Evolutionary conservation across 2,113 vertebrate genomes (phyloP), one percentile per base, ranked within the genome.

Genomic region (Heterochromis multidens): DNA sequence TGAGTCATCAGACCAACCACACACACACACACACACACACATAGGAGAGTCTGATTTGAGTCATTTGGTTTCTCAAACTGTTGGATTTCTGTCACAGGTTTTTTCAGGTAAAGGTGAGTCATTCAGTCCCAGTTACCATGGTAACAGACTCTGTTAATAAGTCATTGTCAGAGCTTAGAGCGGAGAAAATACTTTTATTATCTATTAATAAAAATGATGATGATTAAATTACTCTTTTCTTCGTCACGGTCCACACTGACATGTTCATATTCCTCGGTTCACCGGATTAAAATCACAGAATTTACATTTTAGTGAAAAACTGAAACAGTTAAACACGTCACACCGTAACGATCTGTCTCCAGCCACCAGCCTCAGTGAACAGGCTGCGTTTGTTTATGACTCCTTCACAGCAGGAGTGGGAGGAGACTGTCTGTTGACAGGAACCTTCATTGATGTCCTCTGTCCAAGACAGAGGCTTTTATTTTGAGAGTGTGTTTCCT

Each of bases 401-500:
- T 21, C 13, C 35, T 7, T 8, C 9, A 31, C 25, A 58, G 54
- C 33, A 56, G 19, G 11, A 56, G 27, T 58, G 9, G 59, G 59
- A 19, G 59, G 52, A 57, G 7, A 72, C 62, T 63, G 10, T 65
- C 33, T 65, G 33, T 10, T 65, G 62, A 14, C 21, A 23, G 21
- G 35, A 40, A 1, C 10, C 9, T 9, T 11, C 6, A 65, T 8
- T 23, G 14, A 23, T 40, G 11, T 14, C 23, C 25, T 62, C 31
- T 52, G 9, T 12, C 1, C 10, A 67, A 40, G 40, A 25, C 35
- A 17, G 37, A 67, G 25, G 7, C 60, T 52, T 80, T 86, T 56
- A 80, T 74, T 80, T 77, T 67, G 80, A 79, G 4, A n/a, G 1
- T 52, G 81, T 88, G 85, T 83, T 83, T 92, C 95, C 87, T 94